A percentile compares a stretch with the other conserved stretches of the same genome.
Evolutionary conservation across 2,888 invertebrate genomes (phyloP).

Genomic region (Perizoma affinitatum): DNA sequence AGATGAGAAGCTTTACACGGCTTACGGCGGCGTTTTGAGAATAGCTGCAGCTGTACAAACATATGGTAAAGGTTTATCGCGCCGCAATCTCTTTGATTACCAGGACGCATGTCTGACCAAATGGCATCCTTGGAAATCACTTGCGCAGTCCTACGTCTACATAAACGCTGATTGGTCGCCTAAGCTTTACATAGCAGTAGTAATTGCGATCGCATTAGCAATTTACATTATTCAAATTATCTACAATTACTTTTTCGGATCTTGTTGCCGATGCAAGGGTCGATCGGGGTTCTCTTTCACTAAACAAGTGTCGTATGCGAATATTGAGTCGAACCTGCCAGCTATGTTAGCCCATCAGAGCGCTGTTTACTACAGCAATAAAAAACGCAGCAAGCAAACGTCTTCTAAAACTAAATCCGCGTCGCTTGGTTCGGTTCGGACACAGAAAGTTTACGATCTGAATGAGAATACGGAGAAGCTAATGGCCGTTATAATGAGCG

Average conservation of each 20-base stretch:
- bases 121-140: conserved; percentile 64
- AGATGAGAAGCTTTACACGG: conserved; percentile 70
- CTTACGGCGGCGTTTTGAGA: conserved; percentile 70
- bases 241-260: conserved; percentile 59
- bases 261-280: conserved; percentile 54
- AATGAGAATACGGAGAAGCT: conserved; percentile 69
- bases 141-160: conserved; percentile 55
- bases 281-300: conserved; percentile 26
- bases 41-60: conserved; percentile 75
- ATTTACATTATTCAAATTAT: conserved; percentile 65
- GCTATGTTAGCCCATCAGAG: conserved; percentile 53
- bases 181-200: conserved; percentile 55
- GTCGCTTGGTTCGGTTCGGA: conserved; percentile 53
- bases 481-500: conserved; percentile 66
- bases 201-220: conserved; percentile 53
- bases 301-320: conserved; percentile 50
- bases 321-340: conserved; percentile 57
- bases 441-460: conserved; percentile 68
- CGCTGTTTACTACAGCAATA: conserved; percentile 48
- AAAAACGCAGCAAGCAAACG: conserved; percentile 37
- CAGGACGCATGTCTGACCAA: conserved; percentile 42
- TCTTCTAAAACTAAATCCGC: conserved; percentile 49
- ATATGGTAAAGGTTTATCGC: conserved; percentile 66
- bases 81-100: conserved; percentile 64
- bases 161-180: conserved; percentile 65